These are phyloP conservation scores for Lutjanus erythropterus DNA, from an alignment of 2,113 vertebrate species.

Conservation along the genomic window DNA sequence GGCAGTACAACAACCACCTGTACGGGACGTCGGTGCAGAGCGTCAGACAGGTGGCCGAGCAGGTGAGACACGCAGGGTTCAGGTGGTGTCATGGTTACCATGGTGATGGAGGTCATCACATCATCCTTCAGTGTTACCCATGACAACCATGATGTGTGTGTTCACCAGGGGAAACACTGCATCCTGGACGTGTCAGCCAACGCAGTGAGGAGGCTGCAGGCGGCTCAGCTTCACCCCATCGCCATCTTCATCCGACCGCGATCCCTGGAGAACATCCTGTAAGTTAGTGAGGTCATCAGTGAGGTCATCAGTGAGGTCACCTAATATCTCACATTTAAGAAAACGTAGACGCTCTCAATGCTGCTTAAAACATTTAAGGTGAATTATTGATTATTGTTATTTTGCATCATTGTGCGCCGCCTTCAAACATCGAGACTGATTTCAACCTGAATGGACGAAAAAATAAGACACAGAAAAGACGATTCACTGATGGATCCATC, in stretches of 20 bases:
- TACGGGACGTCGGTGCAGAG: constrained; percentile 93
- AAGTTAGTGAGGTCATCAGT: constrained; percentile 53
- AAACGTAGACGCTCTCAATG: not conserved
- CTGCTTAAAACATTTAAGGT: too few species aligned
- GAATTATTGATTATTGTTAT: too few species aligned
- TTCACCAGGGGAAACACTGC: constrained; percentile 76
- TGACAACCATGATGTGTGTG: too few species aligned
- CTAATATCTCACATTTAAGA: not conserved
- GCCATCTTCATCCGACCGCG: constrained; percentile 92
- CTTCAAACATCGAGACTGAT: too few species aligned
- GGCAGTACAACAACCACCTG: constrained; percentile 92
- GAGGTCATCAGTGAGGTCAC: not conserved
- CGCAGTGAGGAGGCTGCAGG: constrained; percentile 78
- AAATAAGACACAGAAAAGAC: too few species aligned
- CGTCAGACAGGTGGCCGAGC: constrained; percentile 90
- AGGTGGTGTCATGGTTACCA: not conserved
- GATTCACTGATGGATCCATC: too few species aligned
- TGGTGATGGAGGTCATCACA: too few species aligned
- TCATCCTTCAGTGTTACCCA: too few species aligned
- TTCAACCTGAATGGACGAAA: too few species aligned
- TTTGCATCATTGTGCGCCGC: too few species aligned
- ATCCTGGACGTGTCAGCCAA: constrained; percentile 81
- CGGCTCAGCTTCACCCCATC: constrained; percentile 90
- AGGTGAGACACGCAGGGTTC: constrained; percentile 77
- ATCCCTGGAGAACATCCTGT: constrained; percentile 93